These are phyloP conservation scores for Sminthurides aquaticus DNA, from an alignment of 2,888 invertebrate genomes.

Conservation along the genomic window DNA sequence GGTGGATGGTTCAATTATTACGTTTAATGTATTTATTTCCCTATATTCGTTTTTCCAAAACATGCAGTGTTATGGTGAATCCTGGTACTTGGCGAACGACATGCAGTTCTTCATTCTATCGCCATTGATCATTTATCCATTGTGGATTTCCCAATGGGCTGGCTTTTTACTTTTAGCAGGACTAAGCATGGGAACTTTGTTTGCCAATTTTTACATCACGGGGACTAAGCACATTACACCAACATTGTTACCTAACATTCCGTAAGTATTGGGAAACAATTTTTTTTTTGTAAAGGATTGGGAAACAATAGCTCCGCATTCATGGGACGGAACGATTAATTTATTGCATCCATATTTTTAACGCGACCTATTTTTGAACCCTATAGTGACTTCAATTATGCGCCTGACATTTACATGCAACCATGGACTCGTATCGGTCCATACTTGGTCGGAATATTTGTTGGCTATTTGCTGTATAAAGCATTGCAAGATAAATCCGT, in stretches of 20 bases:
- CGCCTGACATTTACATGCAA: slow-evolving; percentile 36
- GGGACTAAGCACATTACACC: slow-evolving; percentile 12
- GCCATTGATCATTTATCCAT: slow-evolving; percentile 29
- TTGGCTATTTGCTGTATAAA: slow-evolving; percentile 36
- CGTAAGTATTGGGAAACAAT: too few relatives aligned
- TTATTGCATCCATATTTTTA: neutral
- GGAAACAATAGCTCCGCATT: too few relatives aligned
- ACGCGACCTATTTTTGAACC: too few relatives aligned
- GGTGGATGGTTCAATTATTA: too few relatives aligned
- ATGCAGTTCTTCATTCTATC: slow-evolving; percentile 30
- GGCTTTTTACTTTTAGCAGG: slow-evolving; percentile 21
- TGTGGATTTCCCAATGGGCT: slow-evolving; percentile 25
- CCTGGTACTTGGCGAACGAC: slow-evolving; percentile 29
- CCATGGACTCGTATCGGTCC: slow-evolving; percentile 42
- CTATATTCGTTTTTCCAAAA: too few relatives aligned
- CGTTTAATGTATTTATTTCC: too few relatives aligned
- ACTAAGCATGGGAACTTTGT: slow-evolving; percentile 5
- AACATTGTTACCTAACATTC: slow-evolving; percentile 9
- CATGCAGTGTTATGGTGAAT: neutral
- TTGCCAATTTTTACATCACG: slow-evolving; percentile 10
- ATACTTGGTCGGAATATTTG: slow-evolving; percentile 42
- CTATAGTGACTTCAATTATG: too few relatives aligned
- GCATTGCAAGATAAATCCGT: neutral
- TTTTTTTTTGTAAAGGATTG: too few relatives aligned
- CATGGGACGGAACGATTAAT: neutral